These are phyloP conservation scores for Kryptolebias ocellatus DNA, from an alignment of 2,797 vertebrate genomes.

Conservation along the genomic window DNA sequence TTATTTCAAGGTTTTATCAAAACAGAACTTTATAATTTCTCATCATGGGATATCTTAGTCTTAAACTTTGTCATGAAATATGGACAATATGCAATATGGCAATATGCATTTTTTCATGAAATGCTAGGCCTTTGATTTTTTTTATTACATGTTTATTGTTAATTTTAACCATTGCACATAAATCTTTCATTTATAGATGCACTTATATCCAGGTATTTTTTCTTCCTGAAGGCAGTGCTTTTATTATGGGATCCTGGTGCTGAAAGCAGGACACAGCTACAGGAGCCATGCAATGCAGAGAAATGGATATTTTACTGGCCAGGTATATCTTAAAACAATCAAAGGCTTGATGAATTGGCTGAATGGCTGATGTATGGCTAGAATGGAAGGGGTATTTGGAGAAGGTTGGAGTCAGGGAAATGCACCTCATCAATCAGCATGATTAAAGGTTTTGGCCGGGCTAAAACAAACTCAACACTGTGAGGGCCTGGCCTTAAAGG, in stretches of 20 bases:
- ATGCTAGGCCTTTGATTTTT: no score
- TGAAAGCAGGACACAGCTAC: conserved; percentile 36
- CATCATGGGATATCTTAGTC: no score
- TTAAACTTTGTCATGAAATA: no score
- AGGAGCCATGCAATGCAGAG: conserved; percentile 44
- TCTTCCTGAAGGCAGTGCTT: background rate
- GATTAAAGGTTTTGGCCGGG: conserved; percentile 74
- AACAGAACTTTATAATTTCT: no score
- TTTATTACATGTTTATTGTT: no score
- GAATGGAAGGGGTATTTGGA: conserved; percentile 71
- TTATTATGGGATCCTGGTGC: conserved; percentile 16
- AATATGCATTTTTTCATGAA: no score
- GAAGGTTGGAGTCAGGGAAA: conserved; percentile 79
- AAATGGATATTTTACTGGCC: conserved; percentile 75
- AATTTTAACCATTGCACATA: no score
- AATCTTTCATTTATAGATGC: background rate
- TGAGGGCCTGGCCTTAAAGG: conserved; percentile 69
- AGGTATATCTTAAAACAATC: conserved; percentile 80
- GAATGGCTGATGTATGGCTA: conserved; percentile 73
- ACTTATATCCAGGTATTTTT: background rate
- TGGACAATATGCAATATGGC: no score
- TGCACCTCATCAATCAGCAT: conserved; percentile 80
- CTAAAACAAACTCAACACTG: conserved; percentile 70
- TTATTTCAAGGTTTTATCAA: no score
- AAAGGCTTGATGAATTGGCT: conserved; percentile 74